phyloP scores from a whole-genome alignment of 2,113 vertebrate genomes.

The Gobius niger region DNA sequence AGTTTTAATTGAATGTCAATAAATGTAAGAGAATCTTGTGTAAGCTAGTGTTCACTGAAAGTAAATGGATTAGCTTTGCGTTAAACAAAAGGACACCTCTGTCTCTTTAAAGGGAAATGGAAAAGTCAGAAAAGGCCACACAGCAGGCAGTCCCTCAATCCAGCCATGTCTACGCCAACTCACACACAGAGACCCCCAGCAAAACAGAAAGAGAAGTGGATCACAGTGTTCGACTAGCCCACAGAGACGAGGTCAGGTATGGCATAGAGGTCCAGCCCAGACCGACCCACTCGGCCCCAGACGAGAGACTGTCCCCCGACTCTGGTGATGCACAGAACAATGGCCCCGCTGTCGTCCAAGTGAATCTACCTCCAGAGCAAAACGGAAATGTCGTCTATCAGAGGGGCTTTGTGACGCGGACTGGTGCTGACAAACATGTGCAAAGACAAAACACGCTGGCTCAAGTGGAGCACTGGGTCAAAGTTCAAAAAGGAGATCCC shows the following conservation, averaged over 20 bases:
- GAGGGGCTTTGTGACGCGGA: constrained; percentile 77
- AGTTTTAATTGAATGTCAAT: too few species aligned
- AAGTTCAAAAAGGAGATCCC: constrained; percentile 88
- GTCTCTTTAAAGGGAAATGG: constrained; percentile 77
- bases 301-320: constrained; percentile 77
- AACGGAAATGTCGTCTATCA: constrained; percentile 85
- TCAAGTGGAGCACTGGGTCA: constrained; percentile 95
- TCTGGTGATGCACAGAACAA: constrained; percentile 80
- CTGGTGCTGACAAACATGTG: constrained; percentile 84
- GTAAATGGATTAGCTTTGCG: not conserved
- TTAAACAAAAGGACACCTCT: constrained; percentile 4
- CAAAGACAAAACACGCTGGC: constrained; percentile 88
- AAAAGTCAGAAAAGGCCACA: constrained; percentile 79
- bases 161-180: constrained; percentile 82
- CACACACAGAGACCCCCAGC: constrained; percentile 71
- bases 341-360: constrained; percentile 71
- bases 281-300: constrained; percentile 62
- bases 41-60: not conserved
- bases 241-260: constrained; percentile 75
- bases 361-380: constrained; percentile 79
- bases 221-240: constrained; percentile 65
- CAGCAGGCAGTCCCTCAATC: constrained; percentile 84
- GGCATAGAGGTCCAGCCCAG: constrained; percentile 79
- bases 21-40: too few species aligned
- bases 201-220: constrained; percentile 70